Evolutionary conservation across 1,140 invertebrate species (phyloP).

Genomic region (Monochamus saltuarius): DNA sequence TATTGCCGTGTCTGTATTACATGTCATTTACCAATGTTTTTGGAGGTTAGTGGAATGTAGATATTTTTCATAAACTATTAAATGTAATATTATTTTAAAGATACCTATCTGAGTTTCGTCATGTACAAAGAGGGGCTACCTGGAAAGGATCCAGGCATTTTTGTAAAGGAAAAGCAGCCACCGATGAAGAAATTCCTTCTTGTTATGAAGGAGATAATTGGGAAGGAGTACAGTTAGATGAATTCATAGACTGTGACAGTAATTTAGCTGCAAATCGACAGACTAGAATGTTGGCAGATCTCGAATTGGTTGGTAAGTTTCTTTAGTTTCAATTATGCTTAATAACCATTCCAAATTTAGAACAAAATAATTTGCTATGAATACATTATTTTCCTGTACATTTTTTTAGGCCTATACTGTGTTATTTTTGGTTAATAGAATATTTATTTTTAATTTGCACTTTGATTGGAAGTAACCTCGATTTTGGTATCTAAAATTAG

Average conservation of each 20-base stretch:
- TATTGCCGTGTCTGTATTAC: too few relatives aligned
- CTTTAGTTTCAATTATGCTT: background rate
- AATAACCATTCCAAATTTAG: too few relatives aligned
- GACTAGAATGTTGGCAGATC: conserved; percentile 95
- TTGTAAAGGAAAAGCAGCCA: conserved; percentile 82
- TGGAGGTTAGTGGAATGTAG: too few relatives aligned
- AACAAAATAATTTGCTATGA: too few relatives aligned
- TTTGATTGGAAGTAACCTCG: too few relatives aligned
- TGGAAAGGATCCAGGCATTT: conserved; percentile 89
- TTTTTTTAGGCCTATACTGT: too few relatives aligned
- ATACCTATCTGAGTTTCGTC: conserved; percentile 56
- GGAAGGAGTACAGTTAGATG: conserved; percentile 68
- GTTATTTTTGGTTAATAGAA: too few relatives aligned
- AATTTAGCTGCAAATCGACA: conserved; percentile 96
- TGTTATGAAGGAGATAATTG: conserved; percentile 74
- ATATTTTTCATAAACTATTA: background rate
- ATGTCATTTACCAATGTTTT: too few relatives aligned
- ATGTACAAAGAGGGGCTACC: conserved; percentile 96
- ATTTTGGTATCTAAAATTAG: too few relatives aligned
- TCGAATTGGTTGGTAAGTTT: conserved; percentile 73
- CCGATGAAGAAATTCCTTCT: conserved; percentile 71
- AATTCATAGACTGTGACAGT: conserved; percentile 86
- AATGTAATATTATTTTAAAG: conserved; percentile 10
- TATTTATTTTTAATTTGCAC: too few relatives aligned
- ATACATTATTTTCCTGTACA: too few relatives aligned